Conservation (phyloP, 2,888 invertebrate species). For the Lucinisca nassula region DNA sequence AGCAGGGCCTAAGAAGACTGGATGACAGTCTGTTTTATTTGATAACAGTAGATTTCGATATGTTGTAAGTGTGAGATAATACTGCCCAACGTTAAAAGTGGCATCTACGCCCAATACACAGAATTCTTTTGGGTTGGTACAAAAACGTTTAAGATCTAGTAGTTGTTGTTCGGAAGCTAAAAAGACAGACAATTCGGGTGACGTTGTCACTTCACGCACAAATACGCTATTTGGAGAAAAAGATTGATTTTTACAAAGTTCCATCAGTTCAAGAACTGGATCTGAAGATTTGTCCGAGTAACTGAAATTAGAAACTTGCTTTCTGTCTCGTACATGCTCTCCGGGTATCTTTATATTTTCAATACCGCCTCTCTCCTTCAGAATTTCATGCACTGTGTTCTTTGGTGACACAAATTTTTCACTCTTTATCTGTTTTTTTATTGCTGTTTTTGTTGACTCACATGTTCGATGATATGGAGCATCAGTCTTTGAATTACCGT, state of each 20-base stretch:
- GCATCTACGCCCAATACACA: conserved; percentile 24
- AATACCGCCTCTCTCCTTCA: background rate
- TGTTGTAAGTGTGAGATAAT: conserved; percentile 6
- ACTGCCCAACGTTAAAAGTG: conserved; percentile 21
- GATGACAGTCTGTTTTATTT: background rate
- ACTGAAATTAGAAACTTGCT: background rate
- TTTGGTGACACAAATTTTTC: background rate
- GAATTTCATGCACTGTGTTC: background rate
- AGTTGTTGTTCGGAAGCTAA: conserved; percentile 16
- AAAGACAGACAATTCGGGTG: background rate
- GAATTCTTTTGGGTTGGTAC: conserved; percentile 15
- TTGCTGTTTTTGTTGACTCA: background rate
- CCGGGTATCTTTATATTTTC: background rate
- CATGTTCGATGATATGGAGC: conserved; percentile 10
- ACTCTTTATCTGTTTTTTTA: background rate
- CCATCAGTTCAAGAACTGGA: conserved; percentile 8
- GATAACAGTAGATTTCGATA: background rate
- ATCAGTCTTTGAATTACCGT: background rate
- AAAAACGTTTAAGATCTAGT: conserved; percentile 8
- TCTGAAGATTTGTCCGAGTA: background rate
- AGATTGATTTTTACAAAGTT: background rate
- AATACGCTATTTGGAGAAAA: background rate
- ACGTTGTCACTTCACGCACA: background rate
- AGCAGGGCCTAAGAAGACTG: background rate
- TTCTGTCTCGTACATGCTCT: background rate